A percentile compares a stretch with the other conserved stretches of the same genome.
Evolutionary conservation across 2,888 invertebrate genomes (phyloP).

Genomic region (Empis livida): DNA sequence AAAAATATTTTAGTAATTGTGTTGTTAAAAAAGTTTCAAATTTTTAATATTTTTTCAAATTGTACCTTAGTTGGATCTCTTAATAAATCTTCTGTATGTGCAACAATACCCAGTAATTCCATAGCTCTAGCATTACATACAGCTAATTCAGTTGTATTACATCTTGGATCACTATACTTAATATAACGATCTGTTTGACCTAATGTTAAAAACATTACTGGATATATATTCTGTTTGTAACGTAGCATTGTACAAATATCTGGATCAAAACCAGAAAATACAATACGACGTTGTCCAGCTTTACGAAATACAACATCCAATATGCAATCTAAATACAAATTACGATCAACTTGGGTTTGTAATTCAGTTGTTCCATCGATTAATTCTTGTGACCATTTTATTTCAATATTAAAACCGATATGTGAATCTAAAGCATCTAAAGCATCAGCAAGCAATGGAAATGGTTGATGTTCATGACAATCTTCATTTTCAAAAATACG

Average conservation of each 20-base stretch:
- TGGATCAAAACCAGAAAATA: slow-evolving; percentile 92
- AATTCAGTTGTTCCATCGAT: slow-evolving; percentile 79
- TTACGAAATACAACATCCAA: slow-evolving; percentile 71
- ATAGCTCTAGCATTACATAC: slow-evolving; percentile 69
- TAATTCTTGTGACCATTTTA: slow-evolving; percentile 91
- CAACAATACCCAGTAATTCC: slow-evolving; percentile 79
- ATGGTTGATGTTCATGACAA: slow-evolving; percentile 82
- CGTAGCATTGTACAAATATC: slow-evolving; percentile 90
- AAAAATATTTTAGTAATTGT: slow-evolving; percentile 8
- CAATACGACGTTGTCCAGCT: slow-evolving; percentile 68
- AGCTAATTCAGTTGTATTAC: slow-evolving; percentile 66
- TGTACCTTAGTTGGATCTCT: slow-evolving; percentile 65
- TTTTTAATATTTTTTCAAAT: slow-evolving; percentile 5
- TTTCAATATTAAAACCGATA: slow-evolving; percentile 93
- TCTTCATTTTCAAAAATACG: slow-evolving; percentile 67
- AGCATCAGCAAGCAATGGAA: slow-evolving; percentile 77
- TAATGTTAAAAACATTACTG: slow-evolving; percentile 88
- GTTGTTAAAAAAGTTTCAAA: background rate
- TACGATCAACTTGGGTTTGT: slow-evolving; percentile 74
- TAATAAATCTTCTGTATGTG: slow-evolving; percentile 83
- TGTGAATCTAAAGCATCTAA: slow-evolving; percentile 68
- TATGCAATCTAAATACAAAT: slow-evolving; percentile 78
- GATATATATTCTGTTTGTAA: slow-evolving; percentile 92
- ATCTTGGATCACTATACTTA: slow-evolving; percentile 72
- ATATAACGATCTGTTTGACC: slow-evolving; percentile 58